Evolutionary conservation across 2,797 vertebrate genomes (phyloP), one percentile per base, ranked within the genome.

Genomic region (Scolopax rusticola): DNA sequence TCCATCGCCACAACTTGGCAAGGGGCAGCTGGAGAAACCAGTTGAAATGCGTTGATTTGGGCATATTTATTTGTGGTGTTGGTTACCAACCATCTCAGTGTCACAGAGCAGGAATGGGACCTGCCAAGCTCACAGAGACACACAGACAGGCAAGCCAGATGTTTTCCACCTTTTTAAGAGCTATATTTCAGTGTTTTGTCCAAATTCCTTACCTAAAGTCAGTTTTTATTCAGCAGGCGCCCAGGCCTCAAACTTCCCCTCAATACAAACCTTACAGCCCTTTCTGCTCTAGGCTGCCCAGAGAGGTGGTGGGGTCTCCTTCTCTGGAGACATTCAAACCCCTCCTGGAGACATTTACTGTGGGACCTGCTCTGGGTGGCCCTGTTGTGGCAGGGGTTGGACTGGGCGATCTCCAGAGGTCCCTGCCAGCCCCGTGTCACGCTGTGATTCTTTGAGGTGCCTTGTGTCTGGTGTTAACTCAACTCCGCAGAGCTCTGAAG

Each of bases 391-490:
- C 45, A 47, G 45, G 43, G 45, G 19, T 47, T 47, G 47, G 47
- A 24, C 4, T 8, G 12, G 47, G 23, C 24, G 47, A 24, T 24
- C 47, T 48, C 47, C 47, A 48, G 47, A 48, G 47, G 47, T 48
- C 47, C 47, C 47, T 48, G 23, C 47, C 47, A 48, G 6, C 47
- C 23, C 47, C 47, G 13, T 13, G 4, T 24, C 47, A 48, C 21
- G 23, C 47, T 48, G 23, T 13, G 47, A 23, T 48, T 48, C 47
- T 13, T 13, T 13, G 21, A 48, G 1, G 33, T 51, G 84, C 83
- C 91, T 81, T 15, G 82, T 8, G 71, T 6, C 25, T 93, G 90
- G 64, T 59, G 87, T 30, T 94, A 91, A 79, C 93, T 93, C 27
- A 91, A 79, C 93, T 93, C 27, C 1, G 4, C 85, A 21, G 68